Percentiles rank a stretch among this genome's conserved stretches.
phyloP scores from a whole-genome alignment of 2,888 invertebrate species.

The Selenia dentaria region DNA sequence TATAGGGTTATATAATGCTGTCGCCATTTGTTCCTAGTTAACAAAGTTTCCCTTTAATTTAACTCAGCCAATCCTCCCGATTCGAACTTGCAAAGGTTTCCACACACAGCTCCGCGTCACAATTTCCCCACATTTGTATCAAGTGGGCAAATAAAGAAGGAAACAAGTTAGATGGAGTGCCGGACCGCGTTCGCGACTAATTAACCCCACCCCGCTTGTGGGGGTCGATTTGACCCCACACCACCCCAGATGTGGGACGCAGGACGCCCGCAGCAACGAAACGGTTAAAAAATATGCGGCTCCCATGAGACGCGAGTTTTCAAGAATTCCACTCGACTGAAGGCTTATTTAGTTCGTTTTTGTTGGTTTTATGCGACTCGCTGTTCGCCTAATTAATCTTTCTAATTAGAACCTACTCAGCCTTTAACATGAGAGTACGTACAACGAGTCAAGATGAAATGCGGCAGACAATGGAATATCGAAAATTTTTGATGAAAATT shows the following conservation, averaged over 20 bases:
- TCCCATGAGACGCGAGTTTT: conserved; percentile 59
- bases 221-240: conserved; percentile 28
- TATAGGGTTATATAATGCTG: too few relatives aligned
- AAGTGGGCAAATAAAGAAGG: conserved; percentile 82
- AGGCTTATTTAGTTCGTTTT: conserved; percentile 33
- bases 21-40: neutral
- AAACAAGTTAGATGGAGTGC: conserved; percentile 82
- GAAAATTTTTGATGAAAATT: too few relatives aligned
- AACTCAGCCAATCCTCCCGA: conserved; percentile 2
- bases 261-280: conserved; percentile 37
- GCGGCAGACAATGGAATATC: too few relatives aligned
- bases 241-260: conserved; percentile 38
- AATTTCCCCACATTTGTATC: conserved; percentile 74
- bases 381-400: conserved; percentile 19
- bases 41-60: conserved; percentile 8
- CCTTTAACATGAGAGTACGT: conserved; percentile 5
- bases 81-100: conserved; percentile 17
- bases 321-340: conserved; percentile 51
- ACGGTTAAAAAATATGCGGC: conserved; percentile 72
- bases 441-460: too few relatives aligned
- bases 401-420: conserved; percentile 17
- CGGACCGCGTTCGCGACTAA: conserved; percentile 82
- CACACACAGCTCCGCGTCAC: conserved; percentile 33
- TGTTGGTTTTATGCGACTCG: conserved; percentile 16
- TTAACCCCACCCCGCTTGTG: conserved; percentile 63